Conservation (phyloP, 2,797 vertebrate species). For the Melopsittacus undulatus region DNA sequence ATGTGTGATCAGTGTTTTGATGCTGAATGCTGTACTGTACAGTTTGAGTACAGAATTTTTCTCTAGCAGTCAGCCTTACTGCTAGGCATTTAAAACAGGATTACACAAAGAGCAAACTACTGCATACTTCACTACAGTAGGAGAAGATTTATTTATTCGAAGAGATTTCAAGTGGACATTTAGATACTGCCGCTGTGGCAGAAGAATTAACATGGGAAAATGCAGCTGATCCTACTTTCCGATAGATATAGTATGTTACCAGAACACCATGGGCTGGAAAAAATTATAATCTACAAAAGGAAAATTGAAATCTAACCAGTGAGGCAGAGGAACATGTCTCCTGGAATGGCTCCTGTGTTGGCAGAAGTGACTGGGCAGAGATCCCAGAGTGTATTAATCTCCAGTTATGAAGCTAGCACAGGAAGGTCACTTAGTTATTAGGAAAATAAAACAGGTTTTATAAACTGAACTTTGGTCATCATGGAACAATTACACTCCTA, state of each 20-base stretch:
- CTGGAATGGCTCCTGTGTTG: conserved; percentile 74
- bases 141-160: conserved; percentile 41
- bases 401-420: conserved; percentile 60
- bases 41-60: background rate
- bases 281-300: conserved; percentile 68
- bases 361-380: conserved; percentile 67
- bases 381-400: conserved; percentile 72
- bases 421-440: conserved; percentile 65
- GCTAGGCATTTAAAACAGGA: background rate
- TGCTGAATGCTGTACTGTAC: background rate
- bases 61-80: background rate
- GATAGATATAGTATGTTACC: conserved; percentile 25
- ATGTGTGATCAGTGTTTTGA: conserved; percentile 40
- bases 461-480: conserved; percentile 46
- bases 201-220: conserved; percentile 51
- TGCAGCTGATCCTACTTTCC: conserved; percentile 37
- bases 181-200: conserved; percentile 44
- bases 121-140: background rate
- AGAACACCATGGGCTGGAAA: conserved; percentile 58
- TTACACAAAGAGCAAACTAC: conserved; percentile 23
- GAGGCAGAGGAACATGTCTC: conserved; percentile 46
- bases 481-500: background rate
- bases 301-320: conserved; percentile 67
- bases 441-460: conserved; percentile 66
- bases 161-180: conserved; percentile 43